phyloP scores from a whole-genome alignment of 2,113 vertebrate genomes.

The Prinia subflava region DNA sequence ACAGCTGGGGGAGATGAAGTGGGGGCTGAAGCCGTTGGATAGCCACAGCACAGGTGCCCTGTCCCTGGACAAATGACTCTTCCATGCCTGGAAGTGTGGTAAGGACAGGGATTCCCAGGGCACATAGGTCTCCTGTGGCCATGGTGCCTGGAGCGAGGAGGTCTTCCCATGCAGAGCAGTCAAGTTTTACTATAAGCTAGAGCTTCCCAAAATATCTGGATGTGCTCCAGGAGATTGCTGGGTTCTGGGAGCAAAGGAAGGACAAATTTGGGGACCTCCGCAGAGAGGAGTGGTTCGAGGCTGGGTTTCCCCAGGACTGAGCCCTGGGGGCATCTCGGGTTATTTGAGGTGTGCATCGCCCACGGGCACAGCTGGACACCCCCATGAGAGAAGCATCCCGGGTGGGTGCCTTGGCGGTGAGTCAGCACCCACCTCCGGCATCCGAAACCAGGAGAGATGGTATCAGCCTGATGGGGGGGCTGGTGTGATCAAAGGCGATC shows the following conservation, averaged over 20 bases:
- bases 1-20: background rate
- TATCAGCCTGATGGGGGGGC: slow-evolving; percentile 27
- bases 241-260: background rate
- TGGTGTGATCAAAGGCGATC: slow-evolving; percentile 42
- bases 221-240: background rate
- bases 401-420: background rate
- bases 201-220: background rate
- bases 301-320: background rate
- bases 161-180: background rate
- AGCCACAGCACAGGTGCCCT: background rate
- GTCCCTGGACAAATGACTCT: background rate
- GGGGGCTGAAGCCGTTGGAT: background rate
- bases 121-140: background rate
- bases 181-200: background rate
- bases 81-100: accelerated
- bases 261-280: accelerated
- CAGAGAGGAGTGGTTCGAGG: background rate
- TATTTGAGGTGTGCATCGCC: background rate
- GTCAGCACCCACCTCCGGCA: slow-evolving; percentile 20
- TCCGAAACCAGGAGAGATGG: slow-evolving; percentile 43
- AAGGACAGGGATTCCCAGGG: background rate
- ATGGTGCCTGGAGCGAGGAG: accelerated
- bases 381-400: background rate
- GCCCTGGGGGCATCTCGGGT: background rate
- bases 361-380: background rate